Evolutionary conservation across 2,797 vertebrate species (phyloP), one percentile per base, ranked within the genome.

Genomic region (Danio tinwini): DNA sequence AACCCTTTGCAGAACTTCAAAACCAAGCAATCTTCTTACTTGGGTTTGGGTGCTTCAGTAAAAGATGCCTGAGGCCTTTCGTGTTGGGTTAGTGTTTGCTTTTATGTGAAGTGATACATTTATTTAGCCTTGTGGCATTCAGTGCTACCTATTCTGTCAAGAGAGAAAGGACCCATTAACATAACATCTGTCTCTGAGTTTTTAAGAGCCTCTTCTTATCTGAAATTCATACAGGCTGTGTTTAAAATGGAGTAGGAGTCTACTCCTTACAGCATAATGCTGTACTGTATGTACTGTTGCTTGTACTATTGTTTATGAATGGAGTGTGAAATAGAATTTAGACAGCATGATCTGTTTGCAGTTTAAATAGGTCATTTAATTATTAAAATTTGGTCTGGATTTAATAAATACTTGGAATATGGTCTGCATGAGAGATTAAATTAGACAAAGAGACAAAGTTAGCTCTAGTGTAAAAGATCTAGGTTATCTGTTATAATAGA

Each of bases 51-150:
- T 44, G 52, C 68, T 63, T 71, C 76, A 14, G 47, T 71, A 40
- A 61, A 78, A 58, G n/a, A 70, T 55, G 68, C 67, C 58, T 3
- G 4, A 39, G 68, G 77, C 39, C 39, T 55, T 63, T 63, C 3
- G 0, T 52, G 14, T 72, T 72, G 67, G 19, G 58, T 63, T 79
- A 58, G 39, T 72, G 77, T 71, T 79, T 72, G 77, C 68, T 72
- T 79, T 79, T 29, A 79, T 72, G 47, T 71, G 58, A 53, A 63
- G 39, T 37, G 47, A 63, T 72, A 19, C 77, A 71, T 63, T 79
- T 72, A 79, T 79, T 79, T 79, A 72, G 77, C 77, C 77, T 79
- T 13, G 37, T 78, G 58, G 76, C 56, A 29, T 70, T 70, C 67
- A 63, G 13, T 6, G 9, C 56, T 72, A 63, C 68, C 58, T 71